Base-by-base conservation (phyloP, 2,113 vertebrate species). In the Dipodomys stephensi region DNA sequence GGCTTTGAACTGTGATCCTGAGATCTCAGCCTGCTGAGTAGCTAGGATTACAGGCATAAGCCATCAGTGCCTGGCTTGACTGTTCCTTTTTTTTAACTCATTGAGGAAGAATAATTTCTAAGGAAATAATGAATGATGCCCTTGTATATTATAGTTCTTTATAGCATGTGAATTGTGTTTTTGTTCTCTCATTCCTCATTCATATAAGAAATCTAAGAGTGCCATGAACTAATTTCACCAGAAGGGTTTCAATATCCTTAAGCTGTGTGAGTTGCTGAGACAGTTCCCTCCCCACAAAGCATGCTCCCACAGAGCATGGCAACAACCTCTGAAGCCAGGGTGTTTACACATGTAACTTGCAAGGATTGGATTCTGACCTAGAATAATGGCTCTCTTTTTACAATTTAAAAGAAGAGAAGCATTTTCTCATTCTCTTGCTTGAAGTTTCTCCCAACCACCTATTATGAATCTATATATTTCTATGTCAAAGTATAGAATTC, bases 81-180 rank as follows among this genome's bases (percentile, higher is more conserved):
- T 62, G 60, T n/a, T 20, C 44, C 25, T 27, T 53, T 13, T 13
- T 23, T 44, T 97, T 95, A 96, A 94, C 92, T 89, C 57, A 73
- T 88, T 71, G 18, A 25, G 30, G 44, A 88, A 22, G 28, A 19
- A 0, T 89, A 85, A 64, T 98, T 97, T 97, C 98, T 97, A 93
- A 97, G 98, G 98, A 98, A 97, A 98, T 98, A 97, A 93, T 96
- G 93, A 87, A 76, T 72, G 72, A 92, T 11, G 79, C 90, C 96
- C 96, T 96, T 97, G 96, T 97, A 96, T 96, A 97, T 96, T 97
- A 97, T 88, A 98, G 35, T 83, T 64, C 23, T 49, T 16, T 76
- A 44, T 49, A 71, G 8, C 5, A 19, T 32, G 44, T 5, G 25
- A 69, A 69, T 64, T 53, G 10, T 13, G 53, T 27, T 65, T 88